phyloP scores from a whole-genome alignment of 2,113 vertebrate species.

The Notechis scutatus region DNA sequence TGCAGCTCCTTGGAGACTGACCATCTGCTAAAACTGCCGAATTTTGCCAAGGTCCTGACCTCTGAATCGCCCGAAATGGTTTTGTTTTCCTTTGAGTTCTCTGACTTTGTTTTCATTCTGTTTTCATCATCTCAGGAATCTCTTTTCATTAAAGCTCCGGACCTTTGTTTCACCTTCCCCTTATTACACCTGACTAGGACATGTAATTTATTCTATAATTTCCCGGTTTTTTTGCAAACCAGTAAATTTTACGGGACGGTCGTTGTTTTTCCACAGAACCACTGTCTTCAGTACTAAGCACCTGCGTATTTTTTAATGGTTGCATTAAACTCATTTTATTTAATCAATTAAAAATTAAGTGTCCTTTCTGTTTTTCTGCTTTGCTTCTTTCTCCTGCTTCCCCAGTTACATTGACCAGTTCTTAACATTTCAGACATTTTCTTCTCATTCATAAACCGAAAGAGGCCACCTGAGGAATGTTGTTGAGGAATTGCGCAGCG shows the following conservation, averaged over 20 bases:
- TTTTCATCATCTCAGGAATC: background rate
- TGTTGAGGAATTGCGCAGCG: background rate
- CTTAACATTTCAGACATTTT: background rate
- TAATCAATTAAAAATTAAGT: constrained; percentile 52
- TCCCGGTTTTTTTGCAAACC: background rate
- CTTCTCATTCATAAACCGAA: background rate
- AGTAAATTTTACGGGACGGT: constrained; percentile 23
- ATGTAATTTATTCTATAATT: constrained; percentile 44
- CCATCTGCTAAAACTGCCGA: background rate
- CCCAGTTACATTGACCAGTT: background rate
- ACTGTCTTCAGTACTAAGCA: constrained; percentile 36
- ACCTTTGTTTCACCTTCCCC: too few relatives aligned
- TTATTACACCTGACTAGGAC: constrained; percentile 24
- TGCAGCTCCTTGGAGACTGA: fast-evolving
- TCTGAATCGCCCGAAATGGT: background rate
- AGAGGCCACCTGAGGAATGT: background rate
- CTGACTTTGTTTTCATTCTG: background rate
- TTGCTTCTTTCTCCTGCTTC: background rate
- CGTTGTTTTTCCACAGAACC: constrained; percentile 19
- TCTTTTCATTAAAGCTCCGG: background rate
- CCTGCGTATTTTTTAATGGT: constrained; percentile 12
- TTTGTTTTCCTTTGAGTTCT: background rate
- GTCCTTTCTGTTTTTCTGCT: background rate
- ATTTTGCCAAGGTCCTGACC: background rate
- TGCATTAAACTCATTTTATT: constrained; percentile 54